Base-by-base conservation (phyloP, 2,113 vertebrate genomes). In the Nipponia nippon region DNA sequence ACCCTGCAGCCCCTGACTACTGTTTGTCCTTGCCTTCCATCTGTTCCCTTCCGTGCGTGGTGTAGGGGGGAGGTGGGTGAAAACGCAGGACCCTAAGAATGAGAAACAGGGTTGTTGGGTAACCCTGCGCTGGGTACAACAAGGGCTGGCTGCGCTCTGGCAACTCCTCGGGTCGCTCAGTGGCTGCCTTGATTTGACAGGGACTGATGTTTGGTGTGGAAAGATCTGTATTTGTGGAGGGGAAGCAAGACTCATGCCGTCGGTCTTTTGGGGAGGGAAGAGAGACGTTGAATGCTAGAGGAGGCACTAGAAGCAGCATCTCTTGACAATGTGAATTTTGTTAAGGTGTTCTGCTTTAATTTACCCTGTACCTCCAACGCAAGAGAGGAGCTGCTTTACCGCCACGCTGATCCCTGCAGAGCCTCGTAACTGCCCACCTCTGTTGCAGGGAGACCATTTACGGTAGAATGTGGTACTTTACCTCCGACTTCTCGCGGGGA, bases 381-480 rank as follows among this genome's bases (percentile, higher is more conserved):
- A 14, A 5, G 65, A 40, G 69, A 22, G 42, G 80, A 5, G 56
- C 27, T 53, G 46, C 14, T 70, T 9, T 26, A 4, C 52, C 16
- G 5, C 5, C 13, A 1, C 4, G 0, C 29, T 11, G 59, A 25
- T 7, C 65, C 62, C 78, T 10, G 2, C 36, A 50, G 47, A 2
- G 1, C 47, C 27, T 6, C 9, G 3, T 30, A 25, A 30, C 12
- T 30, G 56, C 84, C 47, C 4, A 1, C 73, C 36, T 83, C 73
- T 88, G 18, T 73, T 47, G 83, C 88, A 99, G 99, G 96, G 99
- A 99, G 97, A 99, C 99, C 13, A 99, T 99, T 47, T 99, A 99
- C 8, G 99, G 99, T 15, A 98, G 98, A 86, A 99, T 99, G 98
- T 99, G 99, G 99, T 97, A 97, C 97, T 98, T 99, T 55, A 99